phyloP scores from a whole-genome alignment of 2,113 vertebrate species.

The Hyaena hyaena region DNA sequence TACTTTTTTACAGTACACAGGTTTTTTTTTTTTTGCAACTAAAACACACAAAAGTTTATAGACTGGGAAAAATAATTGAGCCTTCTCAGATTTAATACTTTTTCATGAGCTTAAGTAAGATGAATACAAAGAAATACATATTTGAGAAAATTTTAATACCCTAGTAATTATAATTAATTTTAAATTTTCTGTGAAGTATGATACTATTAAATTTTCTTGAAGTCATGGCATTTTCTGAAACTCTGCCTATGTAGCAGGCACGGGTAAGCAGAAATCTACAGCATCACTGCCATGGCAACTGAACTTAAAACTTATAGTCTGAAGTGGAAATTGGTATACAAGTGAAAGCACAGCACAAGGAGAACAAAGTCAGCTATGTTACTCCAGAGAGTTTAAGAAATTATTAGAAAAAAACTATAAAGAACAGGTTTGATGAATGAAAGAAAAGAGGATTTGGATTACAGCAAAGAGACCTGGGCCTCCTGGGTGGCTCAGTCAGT shows the following conservation, averaged over 20 bases:
- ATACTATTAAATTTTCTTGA: neutral
- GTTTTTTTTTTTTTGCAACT: neutral
- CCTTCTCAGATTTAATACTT: neutral
- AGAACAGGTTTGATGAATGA: slow-evolving; percentile 58
- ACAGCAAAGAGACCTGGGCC: neutral
- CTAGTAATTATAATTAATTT: neutral
- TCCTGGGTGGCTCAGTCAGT: too few relatives aligned
- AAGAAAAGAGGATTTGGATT: neutral
- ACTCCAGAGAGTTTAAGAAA: neutral
- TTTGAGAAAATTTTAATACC: neutral
- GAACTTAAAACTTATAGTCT: neutral
- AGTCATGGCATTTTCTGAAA: neutral
- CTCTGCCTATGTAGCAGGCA: neutral
- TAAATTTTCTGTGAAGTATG: neutral
- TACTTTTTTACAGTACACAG: neutral
- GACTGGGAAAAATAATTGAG: neutral
- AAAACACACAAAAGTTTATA: neutral
- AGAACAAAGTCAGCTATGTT: neutral
- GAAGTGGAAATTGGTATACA: neutral
- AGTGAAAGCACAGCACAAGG: neutral
- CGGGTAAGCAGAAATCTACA: accelerated
- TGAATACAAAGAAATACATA: neutral
- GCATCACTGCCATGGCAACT: too few relatives aligned
- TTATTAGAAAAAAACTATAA: neutral
- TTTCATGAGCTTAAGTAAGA: neutral